phyloP scores from a whole-genome alignment of 2,888 invertebrate genomes.

The Latheticus oryzae region DNA sequence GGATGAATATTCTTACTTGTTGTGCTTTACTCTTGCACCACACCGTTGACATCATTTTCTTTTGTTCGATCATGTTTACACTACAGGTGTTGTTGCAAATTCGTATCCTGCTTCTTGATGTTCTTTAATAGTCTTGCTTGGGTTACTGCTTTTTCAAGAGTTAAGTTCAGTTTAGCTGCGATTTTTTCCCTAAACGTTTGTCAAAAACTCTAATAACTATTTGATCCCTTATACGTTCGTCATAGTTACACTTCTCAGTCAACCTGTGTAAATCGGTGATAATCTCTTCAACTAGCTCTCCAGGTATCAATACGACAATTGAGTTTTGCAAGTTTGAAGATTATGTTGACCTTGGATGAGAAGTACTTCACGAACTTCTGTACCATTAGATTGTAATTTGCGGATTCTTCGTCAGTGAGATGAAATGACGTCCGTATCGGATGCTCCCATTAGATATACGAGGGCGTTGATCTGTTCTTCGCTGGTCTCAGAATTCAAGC shows the following conservation, averaged over 20 bases:
- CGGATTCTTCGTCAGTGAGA: too few relatives aligned
- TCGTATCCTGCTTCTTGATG: not conserved
- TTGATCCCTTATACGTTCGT: not conserved
- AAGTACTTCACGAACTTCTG: not conserved
- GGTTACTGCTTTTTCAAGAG: not conserved
- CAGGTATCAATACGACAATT: not conserved
- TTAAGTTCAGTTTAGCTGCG: not conserved
- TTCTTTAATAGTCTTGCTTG: not conserved
- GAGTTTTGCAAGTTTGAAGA: not conserved
- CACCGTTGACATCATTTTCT: constrained; percentile 1
- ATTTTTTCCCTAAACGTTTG: not conserved
- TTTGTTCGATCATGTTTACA: not conserved
- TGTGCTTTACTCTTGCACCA: too few relatives aligned
- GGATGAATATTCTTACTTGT: not conserved
- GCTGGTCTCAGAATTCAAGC: not conserved
- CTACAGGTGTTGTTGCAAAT: not conserved
- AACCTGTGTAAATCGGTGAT: not conserved
- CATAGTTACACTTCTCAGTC: not conserved
- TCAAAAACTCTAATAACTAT: not conserved
- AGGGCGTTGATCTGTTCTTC: not conserved
- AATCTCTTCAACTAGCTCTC: not conserved
- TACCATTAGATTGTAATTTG: not conserved
- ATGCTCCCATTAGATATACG: not conserved
- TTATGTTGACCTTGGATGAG: not conserved
- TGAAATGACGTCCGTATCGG: not conserved